Evolutionary conservation across 2,113 vertebrate genomes (phyloP).

Genomic region (Fulica atra): DNA sequence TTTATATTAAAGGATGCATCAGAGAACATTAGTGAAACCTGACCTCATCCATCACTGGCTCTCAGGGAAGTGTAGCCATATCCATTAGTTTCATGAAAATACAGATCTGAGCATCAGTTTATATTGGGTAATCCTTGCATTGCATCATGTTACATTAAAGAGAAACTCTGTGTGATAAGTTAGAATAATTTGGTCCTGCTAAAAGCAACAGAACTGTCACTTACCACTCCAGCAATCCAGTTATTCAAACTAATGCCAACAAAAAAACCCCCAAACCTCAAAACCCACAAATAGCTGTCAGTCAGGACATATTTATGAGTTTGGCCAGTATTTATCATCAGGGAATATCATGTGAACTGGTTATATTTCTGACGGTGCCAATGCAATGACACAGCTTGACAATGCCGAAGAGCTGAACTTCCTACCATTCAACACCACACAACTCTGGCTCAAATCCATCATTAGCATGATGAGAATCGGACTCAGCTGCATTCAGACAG

Average conservation of each 20-base stretch:
- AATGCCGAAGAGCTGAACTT: background rate
- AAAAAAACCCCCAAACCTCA: background rate
- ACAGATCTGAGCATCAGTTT: background rate
- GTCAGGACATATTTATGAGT: background rate
- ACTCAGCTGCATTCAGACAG: background rate
- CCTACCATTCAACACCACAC: background rate
- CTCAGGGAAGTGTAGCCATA: background rate
- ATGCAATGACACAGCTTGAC: background rate
- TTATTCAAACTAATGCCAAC: background rate
- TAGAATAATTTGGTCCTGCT: background rate
- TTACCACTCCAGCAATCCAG: background rate
- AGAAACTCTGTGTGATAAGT: background rate
- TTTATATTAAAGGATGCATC: conserved; percentile 38
- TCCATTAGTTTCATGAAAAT: conserved; percentile 26
- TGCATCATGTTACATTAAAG: background rate
- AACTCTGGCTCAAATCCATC: background rate
- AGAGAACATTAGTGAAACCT: background rate
- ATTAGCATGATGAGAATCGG: background rate
- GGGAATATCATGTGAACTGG: background rate
- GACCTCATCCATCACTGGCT: conserved; percentile 23
- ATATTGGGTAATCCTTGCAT: background rate
- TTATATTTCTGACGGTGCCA: background rate
- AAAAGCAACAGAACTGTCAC: background rate
- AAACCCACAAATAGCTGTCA: background rate
- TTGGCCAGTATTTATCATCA: background rate